These are phyloP conservation scores for Carapus acus DNA, from an alignment of 2,797 vertebrate species.

Conservation along the genomic window DNA sequence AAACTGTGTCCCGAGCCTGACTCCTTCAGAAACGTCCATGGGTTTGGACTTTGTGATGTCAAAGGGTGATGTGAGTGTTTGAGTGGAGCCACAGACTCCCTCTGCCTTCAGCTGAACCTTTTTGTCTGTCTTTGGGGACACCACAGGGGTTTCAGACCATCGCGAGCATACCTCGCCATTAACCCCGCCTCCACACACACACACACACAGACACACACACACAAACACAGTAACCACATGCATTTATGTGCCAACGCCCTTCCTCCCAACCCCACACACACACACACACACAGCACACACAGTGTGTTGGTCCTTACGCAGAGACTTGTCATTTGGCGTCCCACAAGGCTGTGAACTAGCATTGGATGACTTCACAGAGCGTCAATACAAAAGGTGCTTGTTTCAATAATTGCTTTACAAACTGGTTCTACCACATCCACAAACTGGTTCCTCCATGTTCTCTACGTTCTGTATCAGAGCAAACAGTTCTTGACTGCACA, in stretches of 20 bases:
- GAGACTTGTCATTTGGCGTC: slow-evolving; percentile 2
- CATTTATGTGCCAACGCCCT: slow-evolving; percentile 22
- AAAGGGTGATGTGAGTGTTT: slow-evolving; percentile 20
- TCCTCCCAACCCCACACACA: too few relatives aligned
- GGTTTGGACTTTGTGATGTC: slow-evolving; percentile 22
- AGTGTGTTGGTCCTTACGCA: slow-evolving; percentile 27
- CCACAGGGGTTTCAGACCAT: slow-evolving; percentile 53
- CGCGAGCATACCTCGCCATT: slow-evolving; percentile 40
- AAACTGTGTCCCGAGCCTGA: not conserved
- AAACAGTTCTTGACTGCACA: slow-evolving; percentile 23
- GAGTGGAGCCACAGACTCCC: slow-evolving; percentile 38
- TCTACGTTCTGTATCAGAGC: too few relatives aligned
- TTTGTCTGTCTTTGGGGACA: slow-evolving; percentile 48
- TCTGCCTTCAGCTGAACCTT: slow-evolving; percentile 33
- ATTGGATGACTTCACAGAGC: slow-evolving; percentile 44
- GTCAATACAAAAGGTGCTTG: slow-evolving; percentile 16
- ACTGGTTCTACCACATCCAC: slow-evolving; percentile 32
- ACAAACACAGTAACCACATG: slow-evolving; percentile 17
- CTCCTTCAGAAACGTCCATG: slow-evolving; percentile 8
- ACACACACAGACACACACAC: too few relatives aligned
- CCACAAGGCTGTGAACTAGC: slow-evolving; percentile 41
- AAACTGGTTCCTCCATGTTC: too few relatives aligned
- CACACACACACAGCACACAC: slow-evolving; percentile 25
- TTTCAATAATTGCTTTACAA: slow-evolving; percentile 48
- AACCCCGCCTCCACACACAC: slow-evolving; percentile 9